A percentile compares a stretch with the other conserved stretches of the same genome.
Evolutionary conservation across 2,888 invertebrate species (phyloP).

Genomic region (Auanema sp.): DNA sequence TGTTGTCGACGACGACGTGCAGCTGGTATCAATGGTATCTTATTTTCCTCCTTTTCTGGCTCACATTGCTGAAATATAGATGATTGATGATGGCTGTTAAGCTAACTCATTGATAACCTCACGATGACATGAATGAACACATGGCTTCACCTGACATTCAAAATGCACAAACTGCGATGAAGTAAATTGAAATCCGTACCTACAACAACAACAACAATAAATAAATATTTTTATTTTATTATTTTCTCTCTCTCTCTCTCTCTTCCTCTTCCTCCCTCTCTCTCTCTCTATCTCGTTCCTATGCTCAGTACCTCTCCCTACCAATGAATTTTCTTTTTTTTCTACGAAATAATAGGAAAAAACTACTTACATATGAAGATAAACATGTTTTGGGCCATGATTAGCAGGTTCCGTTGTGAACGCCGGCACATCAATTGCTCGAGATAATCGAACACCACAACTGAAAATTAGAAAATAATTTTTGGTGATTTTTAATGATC

Average conservation of each 20-base stretch:
- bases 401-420: slow-evolving; percentile 45
- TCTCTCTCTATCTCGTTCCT: slow-evolving; percentile 9
- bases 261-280: too few relatives aligned
- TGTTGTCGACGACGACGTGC: slow-evolving; percentile 29
- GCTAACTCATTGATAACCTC: not conserved
- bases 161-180: slow-evolving; percentile 58
- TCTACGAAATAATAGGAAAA: slow-evolving; percentile 48
- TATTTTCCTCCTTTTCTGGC: slow-evolving; percentile 24
- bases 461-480: slow-evolving; percentile 32
- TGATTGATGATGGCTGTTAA: not conserved
- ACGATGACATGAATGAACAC: slow-evolving; percentile 48
- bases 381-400: slow-evolving; percentile 59
- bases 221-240: too few relatives aligned
- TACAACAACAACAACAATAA: slow-evolving; percentile 11
- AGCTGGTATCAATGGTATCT: slow-evolving; percentile 36
- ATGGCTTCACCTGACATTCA: slow-evolving; percentile 57
- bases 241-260: not conserved
- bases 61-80: slow-evolving; percentile 34
- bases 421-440: slow-evolving; percentile 61
- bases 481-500: slow-evolving; percentile 1
- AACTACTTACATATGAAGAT: slow-evolving; percentile 53
- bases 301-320: slow-evolving; percentile 3
- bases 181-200: slow-evolving; percentile 58
- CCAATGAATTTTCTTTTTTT: not conserved
- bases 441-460: slow-evolving; percentile 56